These are phyloP conservation scores for Malurus splendens DNA, from an alignment of 2,797 vertebrate species.

Conservation along the genomic window DNA sequence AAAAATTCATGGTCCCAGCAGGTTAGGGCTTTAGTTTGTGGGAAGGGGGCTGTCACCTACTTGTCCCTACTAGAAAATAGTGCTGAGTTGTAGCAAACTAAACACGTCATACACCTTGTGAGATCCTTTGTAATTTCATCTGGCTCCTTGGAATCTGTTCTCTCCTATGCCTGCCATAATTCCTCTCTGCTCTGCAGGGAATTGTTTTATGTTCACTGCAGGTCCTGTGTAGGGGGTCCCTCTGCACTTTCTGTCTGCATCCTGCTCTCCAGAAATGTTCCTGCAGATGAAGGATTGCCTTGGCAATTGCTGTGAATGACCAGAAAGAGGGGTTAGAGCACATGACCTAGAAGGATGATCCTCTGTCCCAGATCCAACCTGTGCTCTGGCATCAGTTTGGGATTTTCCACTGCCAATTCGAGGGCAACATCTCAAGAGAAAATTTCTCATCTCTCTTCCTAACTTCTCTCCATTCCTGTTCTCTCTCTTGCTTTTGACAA, in stretches of 20 bases:
- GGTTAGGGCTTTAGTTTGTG: background rate
- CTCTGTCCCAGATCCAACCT: background rate
- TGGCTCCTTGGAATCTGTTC: background rate
- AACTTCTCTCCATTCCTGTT: background rate
- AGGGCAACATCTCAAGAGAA: background rate
- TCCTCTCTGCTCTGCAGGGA: background rate
- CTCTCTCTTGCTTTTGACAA: background rate
- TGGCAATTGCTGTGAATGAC: background rate
- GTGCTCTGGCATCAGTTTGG: background rate
- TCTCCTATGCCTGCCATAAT: background rate
- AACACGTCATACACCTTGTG: background rate
- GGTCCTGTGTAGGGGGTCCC: accelerated
- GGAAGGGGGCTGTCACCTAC: background rate
- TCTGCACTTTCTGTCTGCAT: background rate
- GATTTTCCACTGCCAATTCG: background rate
- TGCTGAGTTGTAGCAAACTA: background rate
- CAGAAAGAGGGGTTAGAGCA: background rate
- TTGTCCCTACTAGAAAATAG: background rate
- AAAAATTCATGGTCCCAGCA: background rate
- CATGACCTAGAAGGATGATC: background rate
- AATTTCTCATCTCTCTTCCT: background rate
- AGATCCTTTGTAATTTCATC: background rate
- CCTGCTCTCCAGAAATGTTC: background rate
- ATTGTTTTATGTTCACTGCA: background rate
- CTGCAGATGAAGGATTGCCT: background rate